phyloP scores from a whole-genome alignment of 1,140 invertebrate genomes.

The Psilanteris sp. region DNA sequence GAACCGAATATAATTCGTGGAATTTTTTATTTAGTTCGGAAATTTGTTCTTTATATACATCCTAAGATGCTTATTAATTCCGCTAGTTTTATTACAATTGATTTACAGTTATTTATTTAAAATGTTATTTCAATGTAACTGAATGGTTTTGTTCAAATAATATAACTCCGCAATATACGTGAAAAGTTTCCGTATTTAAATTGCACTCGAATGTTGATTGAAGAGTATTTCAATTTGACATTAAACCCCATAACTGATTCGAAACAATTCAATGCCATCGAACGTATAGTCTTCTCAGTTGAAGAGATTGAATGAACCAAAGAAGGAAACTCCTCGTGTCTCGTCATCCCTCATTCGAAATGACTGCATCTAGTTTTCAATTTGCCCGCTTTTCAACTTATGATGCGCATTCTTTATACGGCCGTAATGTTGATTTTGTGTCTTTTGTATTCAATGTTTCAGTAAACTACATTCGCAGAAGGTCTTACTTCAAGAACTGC shows the following conservation, averaged over 20 bases:
- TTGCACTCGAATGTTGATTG: not conserved
- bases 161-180: not conserved
- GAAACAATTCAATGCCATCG: conserved; percentile 3
- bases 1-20: too few species aligned
- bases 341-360: not conserved
- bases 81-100: too few species aligned
- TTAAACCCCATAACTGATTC: conserved; percentile 19
- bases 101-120: too few species aligned
- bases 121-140: too few species aligned
- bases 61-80: too few species aligned
- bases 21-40: too few species aligned
- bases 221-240: conserved; percentile 7
- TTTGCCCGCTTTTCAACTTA: conserved; percentile 31
- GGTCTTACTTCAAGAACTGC: not conserved
- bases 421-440: conserved; percentile 8
- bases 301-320: conserved; percentile 2
- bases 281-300: not conserved
- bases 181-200: conserved; percentile 6
- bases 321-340: not conserved
- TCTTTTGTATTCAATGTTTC: conserved; percentile 11
- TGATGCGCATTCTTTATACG: conserved; percentile 26
- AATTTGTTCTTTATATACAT: too few species aligned
- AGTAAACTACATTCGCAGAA: conserved; percentile 10
- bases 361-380: too few species aligned
- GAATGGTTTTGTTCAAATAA: too few species aligned